phyloP scores from a whole-genome alignment of 2,113 vertebrate species.

The Alaudala cheleensis region DNA sequence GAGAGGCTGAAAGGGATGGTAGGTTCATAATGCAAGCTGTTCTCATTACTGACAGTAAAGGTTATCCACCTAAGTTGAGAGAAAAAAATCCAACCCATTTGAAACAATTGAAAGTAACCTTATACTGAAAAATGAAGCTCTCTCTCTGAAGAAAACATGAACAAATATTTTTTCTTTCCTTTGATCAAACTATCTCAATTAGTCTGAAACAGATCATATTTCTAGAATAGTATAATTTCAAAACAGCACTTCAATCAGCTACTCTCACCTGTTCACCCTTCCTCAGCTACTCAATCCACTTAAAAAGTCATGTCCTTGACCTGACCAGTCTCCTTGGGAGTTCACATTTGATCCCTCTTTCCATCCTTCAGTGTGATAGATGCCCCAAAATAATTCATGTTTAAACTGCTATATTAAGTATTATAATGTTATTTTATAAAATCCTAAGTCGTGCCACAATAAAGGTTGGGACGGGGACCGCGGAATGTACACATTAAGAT shows the following conservation, averaged over 20 bases:
- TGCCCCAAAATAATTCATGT: too few species aligned
- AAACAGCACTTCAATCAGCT: conserved; percentile 41
- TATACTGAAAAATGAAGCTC: background rate
- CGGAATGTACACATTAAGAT: too few species aligned
- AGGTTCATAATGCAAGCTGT: background rate
- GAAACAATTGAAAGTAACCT: conserved; percentile 13
- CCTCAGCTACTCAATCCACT: conserved; percentile 31
- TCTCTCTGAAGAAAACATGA: background rate
- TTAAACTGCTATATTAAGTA: too few species aligned
- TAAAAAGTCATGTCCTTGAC: conserved; percentile 32
- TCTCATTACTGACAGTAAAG: background rate
- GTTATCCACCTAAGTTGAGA: background rate
- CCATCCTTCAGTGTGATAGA: too few species aligned
- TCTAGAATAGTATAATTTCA: conserved; percentile 14
- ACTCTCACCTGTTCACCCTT: conserved; percentile 8
- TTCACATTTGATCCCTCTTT: conserved; percentile 24
- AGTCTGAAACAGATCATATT: background rate
- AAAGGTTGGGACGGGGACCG: too few species aligned
- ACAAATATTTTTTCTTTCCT: background rate
- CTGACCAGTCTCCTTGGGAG: background rate
- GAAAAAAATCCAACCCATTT: background rate
- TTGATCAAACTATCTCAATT: background rate
- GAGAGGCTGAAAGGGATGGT: background rate
- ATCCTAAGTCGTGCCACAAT: too few species aligned
- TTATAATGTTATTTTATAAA: too few species aligned